Evolutionary conservation across 92 coral and sea anemone genomes (phyloP), one percentile per base, ranked within the genome.

Genomic region (Parazoanthus atlanticus): DNA sequence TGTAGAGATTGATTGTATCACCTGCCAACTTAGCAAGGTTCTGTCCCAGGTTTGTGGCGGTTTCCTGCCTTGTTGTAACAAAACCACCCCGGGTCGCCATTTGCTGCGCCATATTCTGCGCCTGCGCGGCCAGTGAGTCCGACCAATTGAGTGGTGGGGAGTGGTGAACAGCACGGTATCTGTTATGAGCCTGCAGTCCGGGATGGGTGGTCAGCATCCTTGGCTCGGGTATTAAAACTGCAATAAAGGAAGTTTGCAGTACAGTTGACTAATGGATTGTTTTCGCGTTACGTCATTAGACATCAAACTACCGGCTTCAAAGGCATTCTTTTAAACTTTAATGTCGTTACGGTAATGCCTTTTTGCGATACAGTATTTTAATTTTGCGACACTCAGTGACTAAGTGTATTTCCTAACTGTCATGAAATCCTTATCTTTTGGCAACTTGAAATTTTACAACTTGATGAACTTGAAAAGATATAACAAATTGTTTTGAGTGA

Each of bases 11-110:
- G 10, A 31, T 31, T 72, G 6, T 3, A 78, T 33, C 49, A 95
- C 98, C 98, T 90, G 98, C 93, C 72, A 95, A 87, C 40, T 95
- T 95, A n/a, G 98, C 98, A 46, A 95, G 92, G 89, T 95, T 95
- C 85, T 95, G 98, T 6, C 98, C 98, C 85, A 95, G 47, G 76
- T 93, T 94, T 28, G 91, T 88, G 54, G 96, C 96, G 73, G 92
- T 89, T 80, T 93, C 94, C 73, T 89, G 89, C 54, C 76, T 92
- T 47, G 91, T 93, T 52, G 92, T 25, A 70, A 88, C 86, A 61
- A 92, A 92, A 28, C 90, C 85, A 12, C 92, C 91, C 26, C 84
- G 92, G 6, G 96, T 86, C n/a, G 91, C 93, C 91, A 95, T 89
- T 78, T 65, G 81, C 70, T 92, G 95, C 7, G 96, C 98, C 32